Evolutionary conservation across 2,888 invertebrate species (phyloP).

Genomic region (Neria commutata): DNA sequence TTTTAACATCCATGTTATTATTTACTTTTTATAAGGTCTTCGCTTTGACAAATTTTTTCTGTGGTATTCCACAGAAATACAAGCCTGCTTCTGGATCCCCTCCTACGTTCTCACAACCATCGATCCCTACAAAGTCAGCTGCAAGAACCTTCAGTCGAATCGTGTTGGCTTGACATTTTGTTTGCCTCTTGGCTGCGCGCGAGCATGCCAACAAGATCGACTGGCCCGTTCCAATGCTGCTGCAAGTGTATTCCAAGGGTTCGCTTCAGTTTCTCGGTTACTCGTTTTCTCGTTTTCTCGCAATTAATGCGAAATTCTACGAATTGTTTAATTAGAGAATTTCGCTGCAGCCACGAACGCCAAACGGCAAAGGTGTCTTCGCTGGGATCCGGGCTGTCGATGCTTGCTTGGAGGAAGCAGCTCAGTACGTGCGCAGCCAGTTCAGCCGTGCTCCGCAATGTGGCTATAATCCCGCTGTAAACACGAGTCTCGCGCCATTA

Average conservation of each 20-base stretch:
- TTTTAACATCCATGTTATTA: too few relatives aligned
- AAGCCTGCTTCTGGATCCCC: too few relatives aligned
- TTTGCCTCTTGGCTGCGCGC: too few relatives aligned
- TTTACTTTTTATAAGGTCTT: too few relatives aligned
- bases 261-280: constrained; percentile 29
- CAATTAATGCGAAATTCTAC: constrained; percentile 64
- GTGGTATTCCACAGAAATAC: too few relatives aligned
- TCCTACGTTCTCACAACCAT: too few relatives aligned
- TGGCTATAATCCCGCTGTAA: constrained; percentile 56
- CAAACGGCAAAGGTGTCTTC: constrained; percentile 6
- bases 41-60: too few relatives aligned
- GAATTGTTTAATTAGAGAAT: constrained; percentile 63
- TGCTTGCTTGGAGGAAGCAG: too few relatives aligned
- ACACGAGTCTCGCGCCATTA: constrained; percentile 60
- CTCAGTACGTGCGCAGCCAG: background rate
- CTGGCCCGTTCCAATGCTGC: background rate
- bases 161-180: constrained; percentile 9
- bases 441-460: too few relatives aligned
- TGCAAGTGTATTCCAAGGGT: constrained; percentile 7
- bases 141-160: constrained; percentile 10
- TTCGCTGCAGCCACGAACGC: constrained; percentile 11
- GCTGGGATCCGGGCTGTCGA: too few relatives aligned
- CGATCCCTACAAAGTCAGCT: too few relatives aligned
- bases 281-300: constrained; percentile 58
- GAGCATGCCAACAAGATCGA: too few relatives aligned